phyloP scores from a whole-genome alignment of 2,888 invertebrate genomes.

The Drosophila sordidula region DNA sequence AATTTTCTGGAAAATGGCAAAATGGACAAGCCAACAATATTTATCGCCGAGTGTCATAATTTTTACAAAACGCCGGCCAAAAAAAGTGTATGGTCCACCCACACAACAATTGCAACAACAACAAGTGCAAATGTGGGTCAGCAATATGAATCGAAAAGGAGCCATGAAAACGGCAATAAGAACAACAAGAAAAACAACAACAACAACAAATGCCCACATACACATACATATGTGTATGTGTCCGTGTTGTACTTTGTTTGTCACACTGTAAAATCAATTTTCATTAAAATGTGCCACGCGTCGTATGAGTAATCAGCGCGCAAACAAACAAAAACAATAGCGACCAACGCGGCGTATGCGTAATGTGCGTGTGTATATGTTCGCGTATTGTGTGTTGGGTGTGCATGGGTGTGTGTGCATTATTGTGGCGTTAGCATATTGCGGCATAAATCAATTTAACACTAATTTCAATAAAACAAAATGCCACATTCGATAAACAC shows the following conservation, averaged over 20 bases:
- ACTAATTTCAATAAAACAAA: conserved; percentile 67
- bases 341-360: conserved; percentile 36
- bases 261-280: conserved; percentile 77
- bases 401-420: not conserved
- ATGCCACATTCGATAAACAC: conserved; percentile 27
- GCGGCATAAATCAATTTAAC: conserved; percentile 67
- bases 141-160: conserved; percentile 68
- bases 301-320: conserved; percentile 75
- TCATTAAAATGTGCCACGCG: conserved; percentile 70
- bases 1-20: conserved; percentile 37
- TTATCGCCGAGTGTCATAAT: conserved; percentile 45
- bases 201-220: conserved; percentile 39
- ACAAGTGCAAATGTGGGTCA: conserved; percentile 66
- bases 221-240: conserved; percentile 8
- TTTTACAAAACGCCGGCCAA: conserved; percentile 38
- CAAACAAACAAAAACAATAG: conserved; percentile 50
- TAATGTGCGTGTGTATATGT: conserved; percentile 18
- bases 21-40: conserved; percentile 39
- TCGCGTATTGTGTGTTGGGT: not conserved
- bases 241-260: conserved; percentile 49
- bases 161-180: conserved; percentile 24
- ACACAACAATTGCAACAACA: conserved; percentile 29
- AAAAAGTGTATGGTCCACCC: conserved; percentile 18
- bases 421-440: conserved; percentile 50
- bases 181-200: conserved; percentile 44